Base-by-base conservation (phyloP, 1,140 invertebrate species). In the Brachionus calyciflorus region DNA sequence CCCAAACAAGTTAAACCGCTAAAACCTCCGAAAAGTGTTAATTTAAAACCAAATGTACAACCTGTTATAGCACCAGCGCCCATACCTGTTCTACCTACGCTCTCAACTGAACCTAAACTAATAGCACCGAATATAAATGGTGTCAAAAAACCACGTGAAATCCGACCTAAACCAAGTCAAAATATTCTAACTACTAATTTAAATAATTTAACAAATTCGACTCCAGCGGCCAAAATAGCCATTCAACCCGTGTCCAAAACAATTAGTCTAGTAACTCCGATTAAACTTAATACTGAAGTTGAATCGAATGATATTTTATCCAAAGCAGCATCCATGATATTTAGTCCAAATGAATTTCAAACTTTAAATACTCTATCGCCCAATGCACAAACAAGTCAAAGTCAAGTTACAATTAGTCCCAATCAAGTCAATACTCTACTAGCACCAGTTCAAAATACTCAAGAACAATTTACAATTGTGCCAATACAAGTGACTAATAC, bases 121-220 rank as follows among this genome's bases (percentile, higher is more conserved):
- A 37, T 19, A 26, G 12, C 6, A 14, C 28, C 12, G 2, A 19
- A 17, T 14, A 2, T 14, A 0, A 30, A 14, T 30, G 65, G 65
- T 19, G 65, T n/a, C 17, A 73, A 73, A 55, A 73, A 55, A 41
- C 69, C 69, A 9, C 69, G 69, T n/a, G 69, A 73, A 28, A 73
- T 73, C 17, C 44, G 69, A n/a, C 69, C 69, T 3, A 57, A 57
- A 33, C 53, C 28, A 40, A 60, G 30, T 33, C 55, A 12, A 19
- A 9, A 1, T 7, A 0, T n/a, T n/a, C n/a, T n/a, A n/a, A n/a
- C n/a, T n/a, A n/a, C n/a, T n/a, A n/a, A n/a, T n/a, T n/a, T n/a
- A n/a, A n/a, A n/a, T n/a, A n/a, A n/a, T n/a, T n/a, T n/a, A n/a
- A n/a, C n/a, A n/a, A n/a, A n/a, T n/a, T n/a, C 14, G 12, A 33